Percentiles rank a stretch among this genome's conserved stretches.
Conservation (phyloP, 1,140 invertebrate genomes). For the Drosophila triauraria region DNA sequence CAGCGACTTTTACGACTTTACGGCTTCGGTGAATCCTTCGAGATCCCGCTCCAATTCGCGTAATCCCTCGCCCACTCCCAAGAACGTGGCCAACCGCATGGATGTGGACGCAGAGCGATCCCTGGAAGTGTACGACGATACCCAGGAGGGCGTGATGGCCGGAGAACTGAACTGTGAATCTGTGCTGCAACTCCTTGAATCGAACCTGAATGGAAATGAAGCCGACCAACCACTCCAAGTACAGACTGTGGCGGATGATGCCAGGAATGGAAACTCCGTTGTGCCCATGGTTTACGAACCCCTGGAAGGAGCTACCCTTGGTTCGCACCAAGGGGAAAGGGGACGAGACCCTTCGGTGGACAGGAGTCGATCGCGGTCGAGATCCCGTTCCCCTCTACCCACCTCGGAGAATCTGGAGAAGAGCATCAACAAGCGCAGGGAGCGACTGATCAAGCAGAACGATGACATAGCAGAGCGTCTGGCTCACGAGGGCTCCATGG, state of each 20-base stretch:
- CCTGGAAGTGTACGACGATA: constrained; percentile 75
- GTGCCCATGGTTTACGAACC: constrained; percentile 56
- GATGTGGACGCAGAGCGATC: constrained; percentile 43
- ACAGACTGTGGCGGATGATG: constrained; percentile 65
- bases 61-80: constrained; percentile 66
- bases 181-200: constrained; percentile 61
- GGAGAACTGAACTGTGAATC: constrained; percentile 66
- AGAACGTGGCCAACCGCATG: constrained; percentile 67
- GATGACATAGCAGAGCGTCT: constrained; percentile 59
- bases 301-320: constrained; percentile 1
- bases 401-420: constrained; percentile 61
- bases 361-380: constrained; percentile 33
- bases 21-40: constrained; percentile 75
- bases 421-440: constrained; percentile 50
- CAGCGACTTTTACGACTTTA: constrained; percentile 83
- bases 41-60: constrained; percentile 69
- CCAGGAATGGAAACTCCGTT: constrained; percentile 26
- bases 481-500: constrained; percentile 36
- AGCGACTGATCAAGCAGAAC: constrained; percentile 60
- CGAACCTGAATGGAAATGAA: constrained; percentile 40
- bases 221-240: constrained; percentile 28
- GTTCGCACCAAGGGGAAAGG: not conserved
- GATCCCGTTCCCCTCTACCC: constrained; percentile 60
- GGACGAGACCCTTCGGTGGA: constrained; percentile 14
- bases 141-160: constrained; percentile 16